Evolutionary conservation across 2,797 vertebrate species (phyloP).

Genomic region (Darevskia mixta): DNA sequence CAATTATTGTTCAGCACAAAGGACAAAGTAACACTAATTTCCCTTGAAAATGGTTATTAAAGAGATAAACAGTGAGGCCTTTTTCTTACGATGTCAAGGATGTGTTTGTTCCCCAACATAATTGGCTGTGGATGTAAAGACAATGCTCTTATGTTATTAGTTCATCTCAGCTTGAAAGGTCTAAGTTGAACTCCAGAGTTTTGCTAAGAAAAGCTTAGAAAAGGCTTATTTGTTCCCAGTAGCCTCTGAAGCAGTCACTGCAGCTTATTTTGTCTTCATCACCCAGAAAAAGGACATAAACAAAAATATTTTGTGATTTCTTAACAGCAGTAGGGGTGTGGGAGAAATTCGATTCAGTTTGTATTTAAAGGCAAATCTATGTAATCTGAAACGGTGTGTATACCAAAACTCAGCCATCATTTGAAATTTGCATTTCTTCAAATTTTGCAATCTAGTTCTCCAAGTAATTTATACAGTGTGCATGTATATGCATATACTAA

Average conservation of each 20-base stretch:
- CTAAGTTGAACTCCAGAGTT: slow-evolving; percentile 73
- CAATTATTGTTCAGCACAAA: slow-evolving; percentile 84
- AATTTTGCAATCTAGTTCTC: no score
- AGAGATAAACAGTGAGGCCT: slow-evolving; percentile 83
- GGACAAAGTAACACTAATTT: slow-evolving; percentile 85
- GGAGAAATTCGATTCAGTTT: no score
- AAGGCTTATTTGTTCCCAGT: slow-evolving; percentile 79
- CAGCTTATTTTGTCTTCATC: slow-evolving; percentile 72
- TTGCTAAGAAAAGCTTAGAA: slow-evolving; percentile 73
- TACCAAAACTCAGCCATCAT: no score
- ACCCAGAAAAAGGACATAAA: slow-evolving; percentile 43
- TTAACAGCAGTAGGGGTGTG: no score
- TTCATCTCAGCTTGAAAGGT: slow-evolving; percentile 79
- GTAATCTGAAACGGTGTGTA: no score
- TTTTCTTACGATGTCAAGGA: slow-evolving; percentile 80
- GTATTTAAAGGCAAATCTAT: no score
- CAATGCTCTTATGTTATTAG: slow-evolving; percentile 76
- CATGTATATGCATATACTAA: no score
- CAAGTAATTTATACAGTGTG: no score
- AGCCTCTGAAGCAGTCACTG: slow-evolving; percentile 77
- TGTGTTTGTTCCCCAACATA: slow-evolving; percentile 80
- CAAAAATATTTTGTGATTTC: slow-evolving; percentile 66
- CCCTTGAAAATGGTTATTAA: slow-evolving; percentile 84
- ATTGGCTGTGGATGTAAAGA: slow-evolving; percentile 76
- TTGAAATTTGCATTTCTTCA: no score